Percentiles rank a stretch among this genome's conserved stretches.
Conservation (phyloP, 2,888 invertebrate species). For the Limnephilus lunatus region DNA sequence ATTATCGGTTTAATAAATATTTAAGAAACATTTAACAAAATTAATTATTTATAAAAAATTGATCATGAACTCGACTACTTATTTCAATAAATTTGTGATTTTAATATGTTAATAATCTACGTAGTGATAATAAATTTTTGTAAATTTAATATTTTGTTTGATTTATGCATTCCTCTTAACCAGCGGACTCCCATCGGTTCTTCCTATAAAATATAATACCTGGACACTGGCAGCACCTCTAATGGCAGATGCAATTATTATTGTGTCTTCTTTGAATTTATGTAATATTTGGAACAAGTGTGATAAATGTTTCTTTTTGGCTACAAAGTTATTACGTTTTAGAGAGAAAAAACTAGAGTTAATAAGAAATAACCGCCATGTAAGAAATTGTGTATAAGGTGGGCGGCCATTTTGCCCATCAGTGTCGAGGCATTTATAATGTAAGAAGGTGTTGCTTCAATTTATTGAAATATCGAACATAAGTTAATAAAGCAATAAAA, state of each 20-base stretch:
- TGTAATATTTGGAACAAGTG: background rate
- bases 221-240: background rate
- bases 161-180: background rate
- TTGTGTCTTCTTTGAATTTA: background rate
- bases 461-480: too few species aligned
- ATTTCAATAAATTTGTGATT: conserved; percentile 45
- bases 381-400: background rate
- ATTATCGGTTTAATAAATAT: background rate
- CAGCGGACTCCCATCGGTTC: background rate
- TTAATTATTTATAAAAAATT: conserved; percentile 33
- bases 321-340: too few species aligned
- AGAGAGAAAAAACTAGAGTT: background rate
- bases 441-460: too few species aligned
- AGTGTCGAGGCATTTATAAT: too few species aligned
- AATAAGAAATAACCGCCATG: background rate
- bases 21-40: conserved; percentile 33
- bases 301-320: background rate
- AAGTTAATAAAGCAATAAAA: too few species aligned
- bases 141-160: background rate
- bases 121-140: conserved; percentile 32
- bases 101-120: conserved; percentile 36
- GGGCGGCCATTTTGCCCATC: too few species aligned
- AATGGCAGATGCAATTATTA: background rate
- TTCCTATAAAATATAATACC: background rate
- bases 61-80: conserved; percentile 38